A percentile compares a stretch with the other conserved stretches of the same genome.
phyloP scores from a whole-genome alignment of 1,140 invertebrate species.

The honey bee (Apis mellifera) region DNA sequence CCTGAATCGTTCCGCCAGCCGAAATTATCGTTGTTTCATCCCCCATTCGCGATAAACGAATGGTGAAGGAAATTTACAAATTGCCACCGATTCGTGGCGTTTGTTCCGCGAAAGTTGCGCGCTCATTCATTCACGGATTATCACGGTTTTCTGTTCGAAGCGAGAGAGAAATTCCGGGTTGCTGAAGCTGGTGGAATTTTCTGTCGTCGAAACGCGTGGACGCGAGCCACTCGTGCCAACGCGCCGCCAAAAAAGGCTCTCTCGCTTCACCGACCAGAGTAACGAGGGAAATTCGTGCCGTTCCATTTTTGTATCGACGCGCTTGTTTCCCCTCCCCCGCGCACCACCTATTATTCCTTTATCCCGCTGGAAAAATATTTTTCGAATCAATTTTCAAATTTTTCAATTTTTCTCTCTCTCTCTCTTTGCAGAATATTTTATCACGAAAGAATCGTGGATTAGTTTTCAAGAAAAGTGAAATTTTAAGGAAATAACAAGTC shows the following conservation, averaged over 20 bases:
- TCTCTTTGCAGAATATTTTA: too few relatives aligned
- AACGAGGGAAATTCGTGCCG: background rate
- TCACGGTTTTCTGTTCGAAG: background rate
- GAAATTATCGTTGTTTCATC: too few relatives aligned
- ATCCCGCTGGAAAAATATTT: too few relatives aligned
- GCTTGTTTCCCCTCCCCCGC: background rate
- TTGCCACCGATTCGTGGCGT: background rate
- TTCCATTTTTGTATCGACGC: background rate
- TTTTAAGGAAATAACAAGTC: too few relatives aligned
- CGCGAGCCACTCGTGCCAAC: slow-evolving; percentile 7
- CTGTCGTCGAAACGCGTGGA: background rate
- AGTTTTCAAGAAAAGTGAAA: too few relatives aligned
- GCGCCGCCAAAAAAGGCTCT: background rate
- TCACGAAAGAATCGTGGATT: too few relatives aligned
- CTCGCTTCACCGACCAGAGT: background rate
- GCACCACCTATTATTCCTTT: background rate
- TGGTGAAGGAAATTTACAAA: background rate
- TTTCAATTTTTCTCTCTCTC: too few relatives aligned
- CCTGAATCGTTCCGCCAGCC: too few relatives aligned
- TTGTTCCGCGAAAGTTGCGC: background rate
- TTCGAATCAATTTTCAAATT: too few relatives aligned
- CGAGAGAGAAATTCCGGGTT: background rate
- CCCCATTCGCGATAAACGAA: background rate
- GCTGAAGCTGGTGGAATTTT: slow-evolving; percentile 2
- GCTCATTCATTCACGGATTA: background rate